Conservation (phyloP, 2,797 vertebrate genomes). For the Chanos chanos region DNA sequence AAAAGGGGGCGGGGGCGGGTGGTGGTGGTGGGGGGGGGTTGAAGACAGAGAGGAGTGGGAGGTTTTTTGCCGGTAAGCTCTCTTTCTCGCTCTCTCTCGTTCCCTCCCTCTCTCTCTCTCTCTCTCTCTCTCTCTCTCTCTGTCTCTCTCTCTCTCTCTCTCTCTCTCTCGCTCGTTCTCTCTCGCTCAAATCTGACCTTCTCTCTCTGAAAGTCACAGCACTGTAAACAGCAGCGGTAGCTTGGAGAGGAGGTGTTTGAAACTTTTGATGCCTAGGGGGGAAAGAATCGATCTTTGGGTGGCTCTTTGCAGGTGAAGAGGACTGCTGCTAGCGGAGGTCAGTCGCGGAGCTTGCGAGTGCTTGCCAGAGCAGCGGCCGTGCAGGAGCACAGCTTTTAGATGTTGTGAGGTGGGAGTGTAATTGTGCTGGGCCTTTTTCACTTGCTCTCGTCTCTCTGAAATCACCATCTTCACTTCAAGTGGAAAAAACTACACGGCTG, state of each 20-base stretch:
- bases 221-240: background rate
- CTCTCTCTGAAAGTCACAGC: conserved; percentile 52
- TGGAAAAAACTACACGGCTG: too few relatives aligned
- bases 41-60: conserved; percentile 2
- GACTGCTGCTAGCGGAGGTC: conserved; percentile 37
- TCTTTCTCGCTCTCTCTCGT: conserved; percentile 68
- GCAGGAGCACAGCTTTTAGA: conserved; percentile 4
- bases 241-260: conserved; percentile 16
- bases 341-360: conserved; percentile 2
- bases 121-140: conserved; percentile 66
- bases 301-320: conserved; percentile 22
- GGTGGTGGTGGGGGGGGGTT: conserved; percentile 21
- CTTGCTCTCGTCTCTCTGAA: too few relatives aligned
- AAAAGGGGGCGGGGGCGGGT: conserved; percentile 14
- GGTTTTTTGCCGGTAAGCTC: too few relatives aligned
- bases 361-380: too few relatives aligned
- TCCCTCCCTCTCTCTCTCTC: conserved; percentile 51
- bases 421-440: background rate
- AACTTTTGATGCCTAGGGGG: conserved; percentile 45
- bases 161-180: conserved; percentile 65
- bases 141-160: conserved; percentile 54
- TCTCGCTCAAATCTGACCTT: conserved; percentile 53
- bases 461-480: too few relatives aligned
- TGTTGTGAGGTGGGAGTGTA: background rate
- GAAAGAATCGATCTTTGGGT: conserved; percentile 43